Evolutionary conservation across 2,888 invertebrate genomes (phyloP).

Genomic region (Himalopsyche kuldschensis): DNA sequence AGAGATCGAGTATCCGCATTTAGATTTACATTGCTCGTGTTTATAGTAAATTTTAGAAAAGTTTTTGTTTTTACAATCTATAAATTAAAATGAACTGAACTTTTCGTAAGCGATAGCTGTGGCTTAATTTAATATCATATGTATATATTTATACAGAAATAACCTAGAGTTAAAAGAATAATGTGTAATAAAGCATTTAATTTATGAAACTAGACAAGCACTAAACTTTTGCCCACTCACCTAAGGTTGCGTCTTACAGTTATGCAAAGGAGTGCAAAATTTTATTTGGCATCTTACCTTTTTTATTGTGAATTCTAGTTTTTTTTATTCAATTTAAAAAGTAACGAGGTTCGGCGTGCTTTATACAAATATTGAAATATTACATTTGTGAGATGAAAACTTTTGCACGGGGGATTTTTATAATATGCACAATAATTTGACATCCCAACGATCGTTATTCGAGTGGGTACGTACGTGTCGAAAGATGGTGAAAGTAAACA

Average conservation of each 20-base stretch:
- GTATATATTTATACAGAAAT: too few species aligned
- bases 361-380: conserved; percentile 34
- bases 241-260: neutral
- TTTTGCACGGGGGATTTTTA: neutral
- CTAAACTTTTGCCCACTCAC: neutral
- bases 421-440: conserved; percentile 6
- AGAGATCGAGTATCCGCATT: too few species aligned
- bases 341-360: conserved; percentile 30
- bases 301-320: conserved; percentile 15
- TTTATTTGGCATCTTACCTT: neutral
- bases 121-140: too few species aligned
- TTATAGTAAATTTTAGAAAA: too few species aligned
- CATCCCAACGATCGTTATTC: neutral
- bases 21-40: too few species aligned
- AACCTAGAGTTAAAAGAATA: too few species aligned
- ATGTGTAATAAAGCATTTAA: too few species aligned
- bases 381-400: conserved; percentile 18
- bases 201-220: too few species aligned
- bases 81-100: too few species aligned
- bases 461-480: conserved; percentile 2
- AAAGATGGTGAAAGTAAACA: neutral
- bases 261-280: conserved; percentile 2
- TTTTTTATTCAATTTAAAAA: conserved; percentile 31
- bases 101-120: too few species aligned
- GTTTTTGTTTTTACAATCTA: too few species aligned